phyloP scores from a whole-genome alignment of 2,113 vertebrate species.

The Castor canadensis region DNA sequence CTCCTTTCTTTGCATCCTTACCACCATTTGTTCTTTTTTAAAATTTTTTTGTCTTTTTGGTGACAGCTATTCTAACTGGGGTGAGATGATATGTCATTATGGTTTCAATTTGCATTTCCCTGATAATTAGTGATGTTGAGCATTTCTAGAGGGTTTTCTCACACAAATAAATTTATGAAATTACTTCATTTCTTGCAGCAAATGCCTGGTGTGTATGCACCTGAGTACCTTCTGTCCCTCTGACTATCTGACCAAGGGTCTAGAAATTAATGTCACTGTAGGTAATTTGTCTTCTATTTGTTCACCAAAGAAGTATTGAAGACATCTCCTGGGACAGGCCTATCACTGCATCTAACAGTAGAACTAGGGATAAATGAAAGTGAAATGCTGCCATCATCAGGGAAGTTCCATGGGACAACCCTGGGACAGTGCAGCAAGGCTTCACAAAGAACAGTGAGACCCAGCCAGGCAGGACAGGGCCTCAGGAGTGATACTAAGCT shows the following conservation, averaged over 20 bases:
- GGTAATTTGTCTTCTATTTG: background rate
- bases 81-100: background rate
- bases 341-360: background rate
- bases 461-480: background rate
- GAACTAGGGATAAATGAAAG: background rate
- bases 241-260: background rate
- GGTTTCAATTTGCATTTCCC: background rate
- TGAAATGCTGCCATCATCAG: background rate
- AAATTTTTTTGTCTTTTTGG: background rate
- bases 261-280: background rate
- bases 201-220: background rate
- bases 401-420: background rate
- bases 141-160: background rate
- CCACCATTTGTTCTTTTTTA: background rate
- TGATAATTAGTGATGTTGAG: background rate
- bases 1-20: background rate
- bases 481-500: background rate
- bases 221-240: background rate
- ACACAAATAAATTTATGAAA: background rate
- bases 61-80: background rate
- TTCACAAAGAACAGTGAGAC: background rate
- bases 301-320: background rate
- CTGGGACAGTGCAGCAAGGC: background rate
- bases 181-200: background rate
- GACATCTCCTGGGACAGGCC: background rate